Evolutionary conservation across 2,888 invertebrate genomes (phyloP).

Genomic region (Empis stercorea): DNA sequence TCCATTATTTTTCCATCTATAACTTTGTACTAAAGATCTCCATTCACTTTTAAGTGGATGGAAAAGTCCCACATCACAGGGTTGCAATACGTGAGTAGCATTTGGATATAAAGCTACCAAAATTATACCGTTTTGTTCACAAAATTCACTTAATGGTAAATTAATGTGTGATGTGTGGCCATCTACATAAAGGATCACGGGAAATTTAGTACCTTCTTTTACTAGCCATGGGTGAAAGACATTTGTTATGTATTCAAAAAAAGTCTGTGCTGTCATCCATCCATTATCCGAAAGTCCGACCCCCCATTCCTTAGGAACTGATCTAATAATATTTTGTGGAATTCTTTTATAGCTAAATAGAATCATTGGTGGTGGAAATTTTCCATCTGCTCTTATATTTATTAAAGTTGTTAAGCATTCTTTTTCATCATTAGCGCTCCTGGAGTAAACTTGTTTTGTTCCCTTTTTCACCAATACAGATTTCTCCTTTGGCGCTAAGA

Average conservation of each 20-base stretch:
- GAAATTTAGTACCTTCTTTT: too few species aligned
- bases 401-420: not conserved
- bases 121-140: too few species aligned
- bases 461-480: not conserved
- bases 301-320: slow-evolving; percentile 19
- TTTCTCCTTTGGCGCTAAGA: not conserved
- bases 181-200: too few species aligned
- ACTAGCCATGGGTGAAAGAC: too few species aligned
- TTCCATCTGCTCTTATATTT: not conserved
- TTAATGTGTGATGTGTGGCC: too few species aligned
- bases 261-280: slow-evolving; percentile 26
- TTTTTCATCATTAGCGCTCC: not conserved
- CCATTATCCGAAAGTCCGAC: slow-evolving; percentile 30
- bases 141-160: too few species aligned
- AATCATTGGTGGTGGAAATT: not conserved
- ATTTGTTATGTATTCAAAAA: too few species aligned
- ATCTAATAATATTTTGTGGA: not conserved
- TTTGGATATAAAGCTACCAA: too few species aligned
- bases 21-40: slow-evolving; percentile 18
- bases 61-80: slow-evolving; percentile 29
- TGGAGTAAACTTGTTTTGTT: not conserved
- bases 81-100: slow-evolving; percentile 30
- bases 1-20: not conserved
- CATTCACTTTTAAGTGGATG: slow-evolving; percentile 22
- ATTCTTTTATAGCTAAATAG: slow-evolving; percentile 1